Evolutionary conservation across 2,888 invertebrate genomes (phyloP).

Genomic region (Melitaea athalia): DNA sequence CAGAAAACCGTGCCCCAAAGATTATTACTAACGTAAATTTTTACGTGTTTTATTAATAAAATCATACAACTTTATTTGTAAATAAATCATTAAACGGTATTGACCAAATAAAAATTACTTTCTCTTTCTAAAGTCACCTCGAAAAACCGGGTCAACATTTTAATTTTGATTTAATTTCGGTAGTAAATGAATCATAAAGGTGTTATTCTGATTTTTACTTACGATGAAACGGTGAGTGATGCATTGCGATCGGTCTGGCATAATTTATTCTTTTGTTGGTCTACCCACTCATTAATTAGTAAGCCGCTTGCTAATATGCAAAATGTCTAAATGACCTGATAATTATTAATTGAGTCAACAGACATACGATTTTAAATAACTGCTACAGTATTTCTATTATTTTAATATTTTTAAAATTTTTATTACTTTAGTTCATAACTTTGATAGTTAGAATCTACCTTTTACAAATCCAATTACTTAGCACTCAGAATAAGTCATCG

Average conservation of each 20-base stretch:
- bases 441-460: neutral
- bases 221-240: slow-evolving; percentile 29
- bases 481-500: slow-evolving; percentile 37
- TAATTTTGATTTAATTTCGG: slow-evolving; percentile 42
- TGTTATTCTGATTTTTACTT: slow-evolving; percentile 36
- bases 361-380: neutral
- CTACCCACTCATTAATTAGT: slow-evolving; percentile 27
- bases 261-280: slow-evolving; percentile 38
- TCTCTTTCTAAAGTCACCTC: slow-evolving; percentile 43
- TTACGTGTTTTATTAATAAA: slow-evolving; percentile 15
- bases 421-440: neutral
- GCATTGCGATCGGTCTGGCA: slow-evolving; percentile 28
- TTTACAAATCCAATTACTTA: neutral
- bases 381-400: neutral
- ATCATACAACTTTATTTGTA: neutral
- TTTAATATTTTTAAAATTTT: neutral
- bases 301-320: slow-evolving; percentile 19
- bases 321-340: slow-evolving; percentile 8
- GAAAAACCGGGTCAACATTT: slow-evolving; percentile 40
- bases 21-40: slow-evolving; percentile 43
- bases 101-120: slow-evolving; percentile 39
- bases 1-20: slow-evolving; percentile 68
- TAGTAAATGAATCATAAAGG: slow-evolving; percentile 44
- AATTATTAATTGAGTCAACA: neutral
- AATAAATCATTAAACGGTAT: slow-evolving; percentile 30